Conservation (phyloP, 2,888 invertebrate genomes). For the Drosophila pegasa region DNA sequence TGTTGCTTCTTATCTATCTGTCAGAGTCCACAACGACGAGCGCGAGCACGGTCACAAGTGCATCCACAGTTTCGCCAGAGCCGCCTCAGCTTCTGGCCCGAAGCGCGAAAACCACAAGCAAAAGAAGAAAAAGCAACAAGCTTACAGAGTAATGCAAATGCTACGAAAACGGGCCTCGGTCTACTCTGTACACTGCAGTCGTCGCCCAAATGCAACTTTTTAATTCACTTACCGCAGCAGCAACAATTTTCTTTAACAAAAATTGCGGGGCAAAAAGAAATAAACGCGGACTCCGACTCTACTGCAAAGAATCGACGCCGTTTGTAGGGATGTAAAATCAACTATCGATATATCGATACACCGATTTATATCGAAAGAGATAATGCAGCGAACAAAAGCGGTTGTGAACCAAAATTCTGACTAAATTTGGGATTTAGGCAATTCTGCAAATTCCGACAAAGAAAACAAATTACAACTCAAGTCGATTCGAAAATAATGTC, state of each 20-base stretch:
- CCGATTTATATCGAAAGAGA: background rate
- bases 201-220: background rate
- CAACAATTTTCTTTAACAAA: slow-evolving; percentile 17
- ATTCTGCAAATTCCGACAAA: background rate
- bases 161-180: background rate
- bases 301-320: slow-evolving; percentile 44
- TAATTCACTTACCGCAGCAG: background rate
- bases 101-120: slow-evolving; percentile 38
- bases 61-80: slow-evolving; percentile 12
- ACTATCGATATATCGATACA: slow-evolving; percentile 26
- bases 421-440: too few species aligned
- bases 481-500: too few species aligned
- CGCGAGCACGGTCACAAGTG: background rate
- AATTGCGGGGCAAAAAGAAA: slow-evolving; percentile 11
- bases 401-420: background rate
- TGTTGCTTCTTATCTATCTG: slow-evolving; percentile 1
- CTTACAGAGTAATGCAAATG: background rate
- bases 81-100: slow-evolving; percentile 12
- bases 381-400: background rate
- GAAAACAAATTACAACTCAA: too few species aligned
- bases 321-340: slow-evolving; percentile 33
- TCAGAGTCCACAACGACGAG: background rate
- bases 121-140: slow-evolving; percentile 5
- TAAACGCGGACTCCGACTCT: slow-evolving; percentile 29
- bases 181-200: too few species aligned